Evolutionary conservation across 2,113 vertebrate genomes (phyloP).

Genomic region (Boleophthalmus pectinirostris): DNA sequence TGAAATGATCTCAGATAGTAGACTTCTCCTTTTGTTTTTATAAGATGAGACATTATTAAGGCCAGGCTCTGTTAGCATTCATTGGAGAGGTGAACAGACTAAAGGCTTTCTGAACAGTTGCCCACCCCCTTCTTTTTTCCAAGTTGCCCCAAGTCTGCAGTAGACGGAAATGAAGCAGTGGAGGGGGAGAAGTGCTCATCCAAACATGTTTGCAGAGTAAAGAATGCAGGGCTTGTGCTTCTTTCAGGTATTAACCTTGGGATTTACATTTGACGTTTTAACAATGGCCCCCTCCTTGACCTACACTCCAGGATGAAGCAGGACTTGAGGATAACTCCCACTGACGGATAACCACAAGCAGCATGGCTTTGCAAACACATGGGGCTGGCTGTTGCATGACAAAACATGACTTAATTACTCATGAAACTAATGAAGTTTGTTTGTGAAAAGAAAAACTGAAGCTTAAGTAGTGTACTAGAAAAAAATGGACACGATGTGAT

Average conservation of each 20-base stretch:
- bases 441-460: not conserved
- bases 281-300: slow-evolving; percentile 64
- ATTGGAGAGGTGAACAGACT: slow-evolving; percentile 56
- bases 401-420: slow-evolving; percentile 39
- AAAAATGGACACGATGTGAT: slow-evolving; percentile 15
- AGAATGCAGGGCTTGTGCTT: slow-evolving; percentile 40
- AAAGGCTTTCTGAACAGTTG: slow-evolving; percentile 38
- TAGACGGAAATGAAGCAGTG: slow-evolving; percentile 47
- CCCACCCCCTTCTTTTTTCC: slow-evolving; percentile 20
- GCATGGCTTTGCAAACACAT: slow-evolving; percentile 51
- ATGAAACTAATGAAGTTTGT: not conserved
- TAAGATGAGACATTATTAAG: slow-evolving; percentile 70
- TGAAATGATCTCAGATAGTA: slow-evolving; percentile 73
- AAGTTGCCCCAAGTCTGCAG: slow-evolving; percentile 53
- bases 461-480: not conserved
- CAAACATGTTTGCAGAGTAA: slow-evolving; percentile 68
- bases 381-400: slow-evolving; percentile 26
- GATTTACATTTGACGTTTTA: slow-evolving; percentile 66
- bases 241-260: slow-evolving; percentile 72
- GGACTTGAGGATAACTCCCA: slow-evolving; percentile 30
- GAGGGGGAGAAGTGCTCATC: slow-evolving; percentile 51
- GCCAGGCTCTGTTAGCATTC: slow-evolving; percentile 68
- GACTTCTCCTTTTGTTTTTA: slow-evolving; percentile 71
- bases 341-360: slow-evolving; percentile 43
- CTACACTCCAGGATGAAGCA: slow-evolving; percentile 49